Base-by-base conservation (phyloP, 2,797 vertebrate species). In the Heteromormyrus szaboi region DNA sequence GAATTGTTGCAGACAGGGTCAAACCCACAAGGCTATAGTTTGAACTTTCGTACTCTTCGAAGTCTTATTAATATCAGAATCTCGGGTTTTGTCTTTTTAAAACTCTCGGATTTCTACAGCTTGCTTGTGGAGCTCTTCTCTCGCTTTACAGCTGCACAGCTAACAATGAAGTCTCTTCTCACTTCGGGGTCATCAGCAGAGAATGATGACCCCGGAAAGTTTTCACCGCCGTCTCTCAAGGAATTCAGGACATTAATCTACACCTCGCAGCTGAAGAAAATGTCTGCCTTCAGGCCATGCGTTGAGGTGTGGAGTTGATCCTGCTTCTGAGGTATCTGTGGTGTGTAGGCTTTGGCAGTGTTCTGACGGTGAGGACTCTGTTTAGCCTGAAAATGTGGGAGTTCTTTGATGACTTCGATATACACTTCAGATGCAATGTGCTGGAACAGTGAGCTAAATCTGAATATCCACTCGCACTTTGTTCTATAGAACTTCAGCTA, bases 311-410 rank as follows among this genome's bases (percentile, higher is more conserved):
- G 37, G 44, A n/a, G 72, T 8, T 79, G 72, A 79, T 79, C 17
- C 37, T 12, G 14, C 37, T 44, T 79, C 37, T 76, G 29, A 76
- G 17, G 33, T 37, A 76, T 2, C 33, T 44, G 72, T n/a, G 2
- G 72, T 44, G 37, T 79, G 72, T 79, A 44, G 72, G 72, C 37
- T 79, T n/a, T 44, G 72, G 11, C 68, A 37, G 29, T 41, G 12
- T 14, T 76, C 29, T 76, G 68, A 76, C 41, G 68, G 37, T 1
- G 37, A 2, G 72, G 37, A 79, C 37, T 79, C 37, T 44, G 72
- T n/a, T 79, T 79, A 79, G 72, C 33, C 37, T 79, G 72, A 44
- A 79, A 79, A 79, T 79, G 72, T 79, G 72, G 72, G 72, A 79
- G 33, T 79, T 79, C 72, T 79, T 79, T 79, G 72, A 79, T 79